phyloP scores from a whole-genome alignment of 2,797 vertebrate species.

The Galaxias olidus region DNA sequence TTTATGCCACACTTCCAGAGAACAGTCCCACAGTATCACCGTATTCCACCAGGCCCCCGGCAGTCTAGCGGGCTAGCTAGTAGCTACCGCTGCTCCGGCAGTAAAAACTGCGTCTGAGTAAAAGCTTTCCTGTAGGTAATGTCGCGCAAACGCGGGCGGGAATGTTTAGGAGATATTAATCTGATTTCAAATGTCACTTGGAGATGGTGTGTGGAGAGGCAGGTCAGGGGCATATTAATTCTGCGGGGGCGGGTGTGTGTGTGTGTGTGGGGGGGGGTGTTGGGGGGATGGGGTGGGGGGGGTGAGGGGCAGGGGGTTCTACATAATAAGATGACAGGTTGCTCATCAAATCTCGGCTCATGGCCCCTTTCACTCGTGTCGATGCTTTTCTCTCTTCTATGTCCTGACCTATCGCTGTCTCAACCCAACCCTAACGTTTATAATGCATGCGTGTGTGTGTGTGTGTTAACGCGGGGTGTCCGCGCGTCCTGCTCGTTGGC shows the following conservation, averaged over 20 bases:
- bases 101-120: slow-evolving; percentile 70
- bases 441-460: slow-evolving; percentile 26
- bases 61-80: slow-evolving; percentile 58
- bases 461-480: no score
- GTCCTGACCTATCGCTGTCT: slow-evolving; percentile 21
- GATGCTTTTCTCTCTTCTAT: slow-evolving; percentile 66
- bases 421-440: slow-evolving; percentile 32
- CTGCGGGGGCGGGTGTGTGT: slow-evolving; percentile 44
- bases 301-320: slow-evolving; percentile 52
- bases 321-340: slow-evolving; percentile 51
- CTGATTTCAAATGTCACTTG: slow-evolving; percentile 73
- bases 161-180: slow-evolving; percentile 72
- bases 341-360: slow-evolving; percentile 72
- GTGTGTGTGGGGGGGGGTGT: slow-evolving; percentile 47
- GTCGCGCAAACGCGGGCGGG: slow-evolving; percentile 69
- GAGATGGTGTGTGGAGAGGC: slow-evolving; percentile 51
- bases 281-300: slow-evolving; percentile 53
- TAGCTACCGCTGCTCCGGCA: slow-evolving; percentile 56
- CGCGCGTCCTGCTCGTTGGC: no score
- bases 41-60: slow-evolving; percentile 37
- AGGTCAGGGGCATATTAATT: slow-evolving; percentile 69
- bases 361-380: slow-evolving; percentile 56
- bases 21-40: slow-evolving; percentile 56
- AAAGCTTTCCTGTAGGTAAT: slow-evolving; percentile 49
- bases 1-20: slow-evolving; percentile 52